Evolutionary conservation across 2,888 invertebrate genomes (phyloP), one percentile per base, ranked within the genome.

Genomic region (Ariolimax columbianus): DNA sequence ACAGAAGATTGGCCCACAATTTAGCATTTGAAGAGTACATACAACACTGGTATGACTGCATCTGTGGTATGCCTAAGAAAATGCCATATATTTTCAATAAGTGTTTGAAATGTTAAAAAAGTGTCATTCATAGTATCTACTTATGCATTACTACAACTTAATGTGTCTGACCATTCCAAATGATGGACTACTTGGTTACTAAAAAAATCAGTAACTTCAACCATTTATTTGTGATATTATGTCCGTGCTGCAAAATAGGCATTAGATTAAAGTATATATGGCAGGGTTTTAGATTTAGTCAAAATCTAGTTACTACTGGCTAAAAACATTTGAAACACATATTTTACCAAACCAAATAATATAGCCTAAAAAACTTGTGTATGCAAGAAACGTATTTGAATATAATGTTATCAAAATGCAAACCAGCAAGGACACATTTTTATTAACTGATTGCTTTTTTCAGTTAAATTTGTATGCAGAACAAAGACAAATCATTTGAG

Each of bases 1-100:
- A 75, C 75, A 82, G n/a, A 82, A 78, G 59, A 78, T 63, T 63
- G 63, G 63, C 77, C 77, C 26, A 9, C 77, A 11, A 38, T 63
- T 55, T 38, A 78, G n/a, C 17, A 66, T 7, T n/a, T 63, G 26
- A 63, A 66, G 11, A 66, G 17, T 30, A 66, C 33, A 33, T 33
- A 33, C 17, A 73, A 43, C 73, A 75, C 30, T 51, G 19, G 19
- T 51, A 23, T 33, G 23, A 75, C 33, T 33, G 75, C 75, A 75
- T 75, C 47, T 33, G 51, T 75, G 66, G 33, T 30, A 66, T 30
- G 66, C 30, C 26, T 1, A 38, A 26, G n/a, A 38, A 40, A 72
- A 72, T 40, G 38, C 26, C 72, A 72, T 72, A 23, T 26, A 40
- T 77, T 23, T 55, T 33, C 77, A 63, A 63, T 63, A n/a, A 63